Base-by-base conservation (phyloP, 2,113 vertebrate species). In the Diadophis punctatus region DNA sequence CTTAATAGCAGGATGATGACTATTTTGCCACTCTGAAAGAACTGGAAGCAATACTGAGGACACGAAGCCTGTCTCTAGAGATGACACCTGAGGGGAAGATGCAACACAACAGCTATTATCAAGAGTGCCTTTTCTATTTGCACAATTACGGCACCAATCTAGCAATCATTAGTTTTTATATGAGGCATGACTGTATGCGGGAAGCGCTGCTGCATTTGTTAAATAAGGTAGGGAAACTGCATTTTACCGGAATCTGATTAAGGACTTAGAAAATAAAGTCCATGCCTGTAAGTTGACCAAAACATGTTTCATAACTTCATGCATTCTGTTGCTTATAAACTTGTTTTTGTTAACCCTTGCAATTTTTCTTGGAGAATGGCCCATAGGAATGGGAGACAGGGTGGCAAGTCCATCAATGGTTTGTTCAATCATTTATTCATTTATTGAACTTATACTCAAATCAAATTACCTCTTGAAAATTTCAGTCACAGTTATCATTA, bases 121-220 rank as follows among this genome's bases (percentile, higher is more conserved):
- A 98, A 93, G 99, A 99, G 96, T 99, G 98, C 93, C 98, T 99
- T 90, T 98, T 98, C 97, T 99, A 99, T 96, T 97, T 99, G 93
- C 98, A 98, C 91, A 97, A 95, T 27, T 99, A 99, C 0, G 97
- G 99, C 93, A 99, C 99, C 89, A 98, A 99, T 96, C 97, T 99
- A 95, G 98, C 98, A 0, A 97, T 99, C 93, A 97, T 99, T 96
- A 98, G 98, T 97, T 99, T 99, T 97, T 98, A 99, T 86, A 96
- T 99, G 98, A 98, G 98, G 23, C 99, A 99, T 11, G 98, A 98
- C 95, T 98, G 98, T 94, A 97, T 99, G 97, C 97, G 97, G 51
- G 99, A 99, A 93, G 99, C 99, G 1, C 95, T 99, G 51, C 96
- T 98, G 8, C 98, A 99, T 95, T 96, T 99, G 86, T 96, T 99